Evolutionary conservation across 2,113 vertebrate species (phyloP), one percentile per base, ranked within the genome.

Genomic region (Eidolon helvum): DNA sequence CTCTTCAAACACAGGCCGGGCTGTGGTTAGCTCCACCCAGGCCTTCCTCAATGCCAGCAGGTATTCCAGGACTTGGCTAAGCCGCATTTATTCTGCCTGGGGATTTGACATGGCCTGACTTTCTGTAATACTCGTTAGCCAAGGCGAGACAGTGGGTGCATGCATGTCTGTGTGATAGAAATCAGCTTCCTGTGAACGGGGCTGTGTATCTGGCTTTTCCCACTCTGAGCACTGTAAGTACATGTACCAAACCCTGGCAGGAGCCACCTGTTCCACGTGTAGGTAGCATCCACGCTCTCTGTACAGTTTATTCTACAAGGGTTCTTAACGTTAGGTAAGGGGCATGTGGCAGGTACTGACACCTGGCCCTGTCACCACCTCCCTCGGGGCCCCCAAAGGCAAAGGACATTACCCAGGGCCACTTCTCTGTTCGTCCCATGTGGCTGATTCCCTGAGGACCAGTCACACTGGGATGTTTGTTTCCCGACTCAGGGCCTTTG

Each of bases 111-210:
- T 2, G 3, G 38, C 38, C 2, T 71, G 55, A 21, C 61, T 43
- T 68, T 68, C 38, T 24, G 57, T 7, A 5, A 21, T 15, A 0
- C 38, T 12, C 68, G 10, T 28, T 16, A 35, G 68, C 69, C 15
- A 12, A 21, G 38, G 21, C 0, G 7, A 45, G 53, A 75, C 33
- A 0, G 57, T 22, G 45, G 78, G 18, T 2, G 0, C 8, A 0
- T 7, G 10, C 4, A 2, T 11, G 0, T 45, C 14, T 55, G 19
- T 16, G 77, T 24, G 68, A 7, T 18, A 22, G 30, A 38, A 15
- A 55, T 16, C 26, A 18, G 72, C 33, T 53, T 15, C 45, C n/a
- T 21, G 38, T 1, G 35, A 28, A 12, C 2, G 8, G 28, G 57
- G 26, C 79, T n/a, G 7, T 10, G 40, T 7, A 8, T 55, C 24